Percentiles rank a stretch among this genome's conserved stretches.
Evolutionary conservation across 2,113 vertebrate genomes (phyloP).

Genomic region (Gobiocypris rarus): DNA sequence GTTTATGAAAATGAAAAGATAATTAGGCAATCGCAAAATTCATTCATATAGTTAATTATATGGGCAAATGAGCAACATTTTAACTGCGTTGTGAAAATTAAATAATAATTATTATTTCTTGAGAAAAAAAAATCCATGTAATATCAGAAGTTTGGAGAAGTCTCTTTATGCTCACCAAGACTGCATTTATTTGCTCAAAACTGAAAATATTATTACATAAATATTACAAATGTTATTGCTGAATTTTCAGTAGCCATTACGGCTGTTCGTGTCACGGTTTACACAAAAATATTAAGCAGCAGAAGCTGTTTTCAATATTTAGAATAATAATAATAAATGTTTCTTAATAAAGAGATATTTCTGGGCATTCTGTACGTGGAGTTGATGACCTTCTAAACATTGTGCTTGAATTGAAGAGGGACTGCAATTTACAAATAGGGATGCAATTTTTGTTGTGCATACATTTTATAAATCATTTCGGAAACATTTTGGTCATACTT

Average conservation of each 20-base stretch:
- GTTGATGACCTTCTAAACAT: neutral
- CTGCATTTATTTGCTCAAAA: neutral
- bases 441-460: too few relatives aligned
- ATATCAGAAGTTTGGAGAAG: too few relatives aligned
- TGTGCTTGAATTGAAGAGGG: neutral
- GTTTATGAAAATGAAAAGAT: too few relatives aligned
- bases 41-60: too few relatives aligned
- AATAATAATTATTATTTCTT: too few relatives aligned
- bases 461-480: too few relatives aligned
- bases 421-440: too few relatives aligned
- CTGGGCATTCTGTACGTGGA: neutral
- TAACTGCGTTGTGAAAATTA: too few relatives aligned
- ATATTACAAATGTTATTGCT: neutral
- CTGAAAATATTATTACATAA: neutral
- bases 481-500: neutral
- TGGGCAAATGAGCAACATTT: too few relatives aligned
- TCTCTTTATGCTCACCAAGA: neutral
- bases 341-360: constrained; percentile 7
- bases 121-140: too few relatives aligned
- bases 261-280: neutral
- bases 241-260: neutral
- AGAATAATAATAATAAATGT: too few relatives aligned
- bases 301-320: neutral
- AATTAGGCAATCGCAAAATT: too few relatives aligned
- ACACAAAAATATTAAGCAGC: neutral